These are phyloP conservation scores for Epirrita christyi DNA, from an alignment of 2,888 invertebrate genomes.

Conservation along the genomic window DNA sequence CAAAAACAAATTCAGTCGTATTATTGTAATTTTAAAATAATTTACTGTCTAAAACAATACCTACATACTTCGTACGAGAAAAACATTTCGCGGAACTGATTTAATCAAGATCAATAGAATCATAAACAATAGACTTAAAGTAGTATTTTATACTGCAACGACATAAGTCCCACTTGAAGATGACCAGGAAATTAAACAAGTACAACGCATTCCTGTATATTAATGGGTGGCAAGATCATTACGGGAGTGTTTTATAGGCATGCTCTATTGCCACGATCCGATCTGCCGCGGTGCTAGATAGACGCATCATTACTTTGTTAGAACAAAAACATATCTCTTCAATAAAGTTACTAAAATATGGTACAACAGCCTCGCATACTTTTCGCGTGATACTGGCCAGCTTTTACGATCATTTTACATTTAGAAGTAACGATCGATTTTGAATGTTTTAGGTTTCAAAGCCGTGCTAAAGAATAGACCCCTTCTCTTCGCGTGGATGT, in stretches of 20 bases:
- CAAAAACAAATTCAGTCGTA: too few relatives aligned
- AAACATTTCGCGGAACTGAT: constrained; percentile 32
- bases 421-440: too few relatives aligned
- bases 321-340: too few relatives aligned
- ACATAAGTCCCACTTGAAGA: constrained; percentile 54
- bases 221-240: constrained; percentile 66
- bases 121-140: constrained; percentile 38
- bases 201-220: constrained; percentile 67
- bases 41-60: not conserved
- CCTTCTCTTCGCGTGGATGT: too few relatives aligned
- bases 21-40: not conserved
- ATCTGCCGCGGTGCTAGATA: constrained; percentile 30
- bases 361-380: too few relatives aligned
- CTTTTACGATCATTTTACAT: too few relatives aligned
- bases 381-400: too few relatives aligned
- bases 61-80: constrained; percentile 6
- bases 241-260: constrained; percentile 63
- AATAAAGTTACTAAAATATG: too few relatives aligned
- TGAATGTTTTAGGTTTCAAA: too few relatives aligned
- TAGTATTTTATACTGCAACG: constrained; percentile 44
- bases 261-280: constrained; percentile 55
- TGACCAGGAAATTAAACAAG: constrained; percentile 63
- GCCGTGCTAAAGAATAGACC: too few relatives aligned
- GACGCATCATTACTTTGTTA: constrained; percentile 7
- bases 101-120: constrained; percentile 23